phyloP scores from a whole-genome alignment of 2,797 vertebrate genomes.

The Eutrigla gurnardus region DNA sequence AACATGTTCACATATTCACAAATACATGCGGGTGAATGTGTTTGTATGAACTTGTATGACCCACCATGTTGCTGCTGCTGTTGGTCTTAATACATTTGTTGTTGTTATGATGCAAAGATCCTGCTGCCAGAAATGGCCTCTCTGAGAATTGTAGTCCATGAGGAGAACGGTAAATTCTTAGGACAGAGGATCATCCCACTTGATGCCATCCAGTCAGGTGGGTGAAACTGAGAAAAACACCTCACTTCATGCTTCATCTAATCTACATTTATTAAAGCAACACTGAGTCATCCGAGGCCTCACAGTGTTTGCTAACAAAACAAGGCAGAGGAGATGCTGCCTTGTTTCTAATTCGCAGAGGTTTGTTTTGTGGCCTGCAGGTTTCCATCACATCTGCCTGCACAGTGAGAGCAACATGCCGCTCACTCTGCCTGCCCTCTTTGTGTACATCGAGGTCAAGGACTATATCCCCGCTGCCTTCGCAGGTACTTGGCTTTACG shows the following conservation, averaged over 20 bases:
- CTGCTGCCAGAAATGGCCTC: constrained; percentile 94
- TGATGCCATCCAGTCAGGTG: constrained; percentile 92
- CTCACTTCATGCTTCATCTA: constrained; percentile 21
- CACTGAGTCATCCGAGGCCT: constrained; percentile 25
- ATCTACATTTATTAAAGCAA: constrained; percentile 43
- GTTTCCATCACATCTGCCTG: constrained; percentile 96
- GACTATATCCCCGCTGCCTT: constrained; percentile 97
- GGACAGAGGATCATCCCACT: constrained; percentile 95
- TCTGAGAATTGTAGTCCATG: constrained; percentile 91
- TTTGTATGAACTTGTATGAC: background rate
- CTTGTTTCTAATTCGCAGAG: constrained; percentile 42
- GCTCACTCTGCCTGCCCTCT: constrained; percentile 93
- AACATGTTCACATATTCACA: constrained; percentile 4
- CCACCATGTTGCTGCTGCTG: background rate
- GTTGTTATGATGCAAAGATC: constrained; percentile 83
- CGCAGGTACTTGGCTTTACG: constrained; percentile 85
- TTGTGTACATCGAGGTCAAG: constrained; percentile 95
- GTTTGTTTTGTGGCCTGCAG: constrained; percentile 77
- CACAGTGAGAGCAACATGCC: constrained; percentile 95
- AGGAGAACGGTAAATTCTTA: constrained; percentile 96
- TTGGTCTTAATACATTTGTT: constrained; percentile 27
- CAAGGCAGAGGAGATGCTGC: constrained; percentile 26
- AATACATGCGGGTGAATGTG: background rate
- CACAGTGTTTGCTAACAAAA: constrained; percentile 16
- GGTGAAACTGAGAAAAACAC: constrained; percentile 19